Evolutionary conservation across 2,797 vertebrate species (phyloP), one percentile per base, ranked within the genome.

Genomic region (Holocentrus rufus): DNA sequence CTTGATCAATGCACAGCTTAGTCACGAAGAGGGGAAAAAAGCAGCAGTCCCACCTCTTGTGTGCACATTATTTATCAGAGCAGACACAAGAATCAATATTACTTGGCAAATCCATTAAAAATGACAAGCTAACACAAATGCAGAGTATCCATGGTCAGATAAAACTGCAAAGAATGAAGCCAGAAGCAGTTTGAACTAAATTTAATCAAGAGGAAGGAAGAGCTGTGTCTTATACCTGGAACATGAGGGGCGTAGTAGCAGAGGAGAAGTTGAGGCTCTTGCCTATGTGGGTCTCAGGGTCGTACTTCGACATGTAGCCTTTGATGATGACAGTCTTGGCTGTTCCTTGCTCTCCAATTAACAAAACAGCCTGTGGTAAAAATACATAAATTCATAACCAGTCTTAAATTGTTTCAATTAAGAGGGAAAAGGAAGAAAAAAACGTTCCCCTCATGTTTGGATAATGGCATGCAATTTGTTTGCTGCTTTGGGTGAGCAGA

Each of bases 281-380:
- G 60, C 90, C 87, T 70, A 95, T 86, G 68, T 98, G 95, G 31
- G 53, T 93, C 88, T 99, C 98, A 13, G 95, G 91, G 84, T 98
- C 94, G 55, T 95, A 96, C 88, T 96, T 98, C 58, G 95, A 96
- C 94, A 97, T 93, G 91, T 95, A 97, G 70, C 95, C 84, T 91
- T 99, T 99, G 78, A 97, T 95, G 64, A 97, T 96, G 69, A 98
- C 96, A 0, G 98, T 98, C 85, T 99, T 99, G 55, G 98, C 98
- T 65, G 97, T 98, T 78, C 98, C 98, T 91, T 99, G 97, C 68
- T 98, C 97, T 65, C 97, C 98, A 87, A 97, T 97, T 88, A 99
- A 90, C 65, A 99, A 89, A 82, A 98, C 97, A 62, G 96, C 97
- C 98, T 99, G 69, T 73, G 11, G 59, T 6, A 61, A 56, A 63